Conservation (phyloP, 2,113 vertebrate genomes). For the Pelmatolapia mariae region DNA sequence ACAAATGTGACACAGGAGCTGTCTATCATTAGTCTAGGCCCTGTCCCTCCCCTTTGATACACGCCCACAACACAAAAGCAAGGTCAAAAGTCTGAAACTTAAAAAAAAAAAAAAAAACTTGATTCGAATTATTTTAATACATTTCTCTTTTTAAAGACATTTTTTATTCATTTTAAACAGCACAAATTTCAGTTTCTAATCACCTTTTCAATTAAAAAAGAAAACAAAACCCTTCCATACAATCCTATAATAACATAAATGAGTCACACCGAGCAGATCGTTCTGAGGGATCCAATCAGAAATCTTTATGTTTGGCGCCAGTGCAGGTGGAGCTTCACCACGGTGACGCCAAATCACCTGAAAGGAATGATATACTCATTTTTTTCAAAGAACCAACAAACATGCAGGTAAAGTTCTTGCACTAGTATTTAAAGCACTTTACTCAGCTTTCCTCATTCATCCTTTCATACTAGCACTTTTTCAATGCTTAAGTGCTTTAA, state of each 20-base stretch:
- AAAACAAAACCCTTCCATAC: accelerated
- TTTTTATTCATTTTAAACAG: background rate
- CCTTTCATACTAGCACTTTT: background rate
- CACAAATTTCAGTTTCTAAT: background rate
- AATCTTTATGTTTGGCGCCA: background rate
- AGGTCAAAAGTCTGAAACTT: no score
- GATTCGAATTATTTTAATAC: accelerated
- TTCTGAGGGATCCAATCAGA: background rate
- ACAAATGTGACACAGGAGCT: no score
- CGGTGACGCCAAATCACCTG: background rate
- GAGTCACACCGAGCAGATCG: conserved; percentile 75
- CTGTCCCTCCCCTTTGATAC: no score
- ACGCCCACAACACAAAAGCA: no score
- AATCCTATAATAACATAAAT: background rate
- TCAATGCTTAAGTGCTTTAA: background rate
- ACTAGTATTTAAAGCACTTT: background rate
- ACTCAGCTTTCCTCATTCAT: background rate
- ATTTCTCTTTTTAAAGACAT: background rate
- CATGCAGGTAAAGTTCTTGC: background rate
- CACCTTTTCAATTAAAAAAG: accelerated
- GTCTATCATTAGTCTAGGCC: no score
- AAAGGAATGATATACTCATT: background rate
- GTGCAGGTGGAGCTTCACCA: background rate
- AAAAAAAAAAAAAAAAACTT: no score
- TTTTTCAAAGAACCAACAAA: background rate